A percentile compares a stretch with the other conserved stretches of the same genome.
phyloP scores from a whole-genome alignment of 2,888 invertebrate species.

The Lasioglossum lativentre region DNA sequence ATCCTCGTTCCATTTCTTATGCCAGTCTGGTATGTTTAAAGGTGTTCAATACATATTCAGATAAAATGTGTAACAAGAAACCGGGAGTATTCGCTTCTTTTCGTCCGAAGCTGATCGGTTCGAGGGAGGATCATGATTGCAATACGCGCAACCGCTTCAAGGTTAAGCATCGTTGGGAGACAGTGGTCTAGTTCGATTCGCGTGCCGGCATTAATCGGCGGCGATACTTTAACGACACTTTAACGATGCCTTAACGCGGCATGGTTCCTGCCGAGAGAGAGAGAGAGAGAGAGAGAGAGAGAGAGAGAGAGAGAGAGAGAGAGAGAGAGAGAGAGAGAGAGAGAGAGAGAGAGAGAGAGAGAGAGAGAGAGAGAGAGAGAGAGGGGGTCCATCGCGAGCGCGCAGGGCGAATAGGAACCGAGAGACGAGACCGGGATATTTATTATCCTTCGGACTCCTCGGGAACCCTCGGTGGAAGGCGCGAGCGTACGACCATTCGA shows the following conservation, averaged over 20 bases:
- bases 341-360: neutral
- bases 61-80: neutral
- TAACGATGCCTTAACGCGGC: conserved; percentile 53
- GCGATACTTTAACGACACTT: conserved; percentile 73
- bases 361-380: too few species aligned
- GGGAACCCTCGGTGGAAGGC: conserved; percentile 19
- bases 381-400: neutral
- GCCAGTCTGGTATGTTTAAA: neutral
- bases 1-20: neutral
- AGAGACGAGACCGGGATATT: conserved; percentile 33
- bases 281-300: too few species aligned
- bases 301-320: too few species aligned
- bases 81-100: neutral
- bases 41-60: neutral
- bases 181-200: neutral
- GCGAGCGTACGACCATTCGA: conserved; percentile 17
- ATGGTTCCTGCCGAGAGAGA: neutral
- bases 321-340: neutral
- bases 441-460: conserved; percentile 44
- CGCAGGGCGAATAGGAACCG: conserved; percentile 23
- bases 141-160: neutral
- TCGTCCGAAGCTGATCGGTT: neutral
- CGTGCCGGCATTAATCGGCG: conserved; percentile 66
- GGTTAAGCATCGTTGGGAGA: neutral
- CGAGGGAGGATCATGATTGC: neutral